phyloP scores from a whole-genome alignment of 2,888 invertebrate genomes.

The Halocaridina rubra region DNA sequence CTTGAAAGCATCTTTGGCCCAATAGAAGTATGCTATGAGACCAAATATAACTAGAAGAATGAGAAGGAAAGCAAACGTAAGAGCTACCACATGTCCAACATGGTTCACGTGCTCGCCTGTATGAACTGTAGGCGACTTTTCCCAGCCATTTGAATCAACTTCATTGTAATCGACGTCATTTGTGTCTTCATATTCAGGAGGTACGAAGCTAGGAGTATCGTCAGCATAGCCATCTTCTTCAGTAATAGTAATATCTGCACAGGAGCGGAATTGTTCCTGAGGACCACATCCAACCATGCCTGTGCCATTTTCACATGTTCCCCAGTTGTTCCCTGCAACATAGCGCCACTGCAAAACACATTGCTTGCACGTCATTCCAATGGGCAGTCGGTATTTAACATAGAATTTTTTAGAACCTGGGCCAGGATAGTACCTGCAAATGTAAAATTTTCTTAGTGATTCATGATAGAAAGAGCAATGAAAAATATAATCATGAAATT shows the following conservation, averaged over 20 bases:
- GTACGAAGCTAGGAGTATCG: constrained; percentile 51
- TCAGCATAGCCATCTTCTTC: constrained; percentile 63
- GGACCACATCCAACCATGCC: constrained; percentile 88
- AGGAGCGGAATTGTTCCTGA: constrained; percentile 77
- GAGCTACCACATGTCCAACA: constrained; percentile 65
- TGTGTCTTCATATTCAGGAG: constrained; percentile 21
- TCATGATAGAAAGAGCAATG: no score
- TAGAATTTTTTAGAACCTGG: constrained; percentile 82
- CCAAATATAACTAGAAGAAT: constrained; percentile 65
- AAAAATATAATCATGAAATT: no score
- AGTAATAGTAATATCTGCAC: constrained; percentile 67
- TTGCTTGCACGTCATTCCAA: constrained; percentile 79
- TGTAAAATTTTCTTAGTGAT: no score
- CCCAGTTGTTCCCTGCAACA: constrained; percentile 87
- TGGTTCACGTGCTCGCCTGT: constrained; percentile 36
- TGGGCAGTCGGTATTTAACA: constrained; percentile 77
- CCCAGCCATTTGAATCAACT: constrained; percentile 27
- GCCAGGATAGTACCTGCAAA: constrained; percentile 68
- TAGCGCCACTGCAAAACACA: constrained; percentile 92
- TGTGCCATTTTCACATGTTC: constrained; percentile 69
- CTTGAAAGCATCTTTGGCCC: constrained; percentile 62
- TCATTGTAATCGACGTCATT: constrained; percentile 3
- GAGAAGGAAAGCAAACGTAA: constrained; percentile 65
- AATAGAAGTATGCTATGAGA: constrained; percentile 66
- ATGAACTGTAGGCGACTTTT: neutral